Conservation (phyloP, 2,888 invertebrate genomes). For the Piscicola geometra region DNA sequence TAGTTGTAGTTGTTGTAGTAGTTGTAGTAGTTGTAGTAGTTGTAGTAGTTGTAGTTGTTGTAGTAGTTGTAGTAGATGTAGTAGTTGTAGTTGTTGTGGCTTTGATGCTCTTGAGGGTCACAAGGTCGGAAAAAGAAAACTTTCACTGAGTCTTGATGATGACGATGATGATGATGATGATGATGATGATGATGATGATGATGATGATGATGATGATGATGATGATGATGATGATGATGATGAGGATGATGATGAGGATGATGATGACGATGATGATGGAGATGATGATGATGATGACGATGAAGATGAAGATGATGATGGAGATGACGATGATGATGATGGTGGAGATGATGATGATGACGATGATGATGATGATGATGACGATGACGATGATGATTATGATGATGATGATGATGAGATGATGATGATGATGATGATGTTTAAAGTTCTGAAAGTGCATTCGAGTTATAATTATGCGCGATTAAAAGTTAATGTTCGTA, state of each 20-base stretch:
- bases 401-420: slow-evolving; percentile 33
- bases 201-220: slow-evolving; percentile 15
- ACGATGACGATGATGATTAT: not conserved
- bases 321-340: not conserved
- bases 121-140: no score
- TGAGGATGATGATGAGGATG: not conserved
- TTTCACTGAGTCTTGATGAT: no score
- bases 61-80: no score
- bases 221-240: slow-evolving; percentile 10
- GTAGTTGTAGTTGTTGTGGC: no score
- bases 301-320: slow-evolving; percentile 32
- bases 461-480: no score
- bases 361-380: slow-evolving; percentile 8
- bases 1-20: no score
- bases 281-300: slow-evolving; percentile 31
- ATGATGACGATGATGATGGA: not conserved
- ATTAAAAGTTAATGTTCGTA: no score
- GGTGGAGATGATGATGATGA: not conserved
- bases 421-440: slow-evolving; percentile 27
- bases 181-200: slow-evolving; percentile 21
- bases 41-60: no score
- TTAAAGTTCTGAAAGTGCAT: not conserved
- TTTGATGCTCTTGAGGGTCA: no score
- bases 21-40: no score
- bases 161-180: slow-evolving; percentile 27